A percentile compares a stretch with the other conserved stretches of the same genome.
Evolutionary conservation across 2,113 vertebrate genomes (phyloP).

Genomic region (Mesitornis unicolor): DNA sequence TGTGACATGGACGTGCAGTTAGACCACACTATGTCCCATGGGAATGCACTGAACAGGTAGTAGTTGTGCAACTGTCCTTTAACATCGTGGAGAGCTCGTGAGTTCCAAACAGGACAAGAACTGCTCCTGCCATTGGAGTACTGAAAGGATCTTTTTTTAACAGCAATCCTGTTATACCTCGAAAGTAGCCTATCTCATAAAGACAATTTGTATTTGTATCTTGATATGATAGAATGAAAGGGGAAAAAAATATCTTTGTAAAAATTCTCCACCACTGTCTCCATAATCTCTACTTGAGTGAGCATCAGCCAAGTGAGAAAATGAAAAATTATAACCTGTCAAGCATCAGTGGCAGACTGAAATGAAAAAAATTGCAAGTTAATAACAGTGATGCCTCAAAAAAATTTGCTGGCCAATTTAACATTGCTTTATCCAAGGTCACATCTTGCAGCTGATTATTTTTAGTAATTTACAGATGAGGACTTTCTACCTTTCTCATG

Average conservation of each 20-base stretch:
- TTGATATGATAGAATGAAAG: conserved; percentile 46
- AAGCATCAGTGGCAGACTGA: conserved; percentile 85
- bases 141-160: not conserved
- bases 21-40: not conserved
- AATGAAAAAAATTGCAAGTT: conserved; percentile 87
- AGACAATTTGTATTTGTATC: conserved; percentile 15
- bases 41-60: rapidly evolving
- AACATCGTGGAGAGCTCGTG: not conserved
- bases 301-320: conserved; percentile 83
- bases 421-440: conserved; percentile 83
- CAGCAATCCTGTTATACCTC: not conserved
- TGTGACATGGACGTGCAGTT: not conserved
- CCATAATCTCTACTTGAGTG: conserved; percentile 86
- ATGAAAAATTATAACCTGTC: conserved; percentile 89
- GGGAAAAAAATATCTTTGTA: conserved; percentile 70
- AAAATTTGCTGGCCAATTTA: conserved; percentile 83
- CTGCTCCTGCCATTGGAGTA: not conserved
- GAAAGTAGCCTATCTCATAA: conserved; percentile 1
- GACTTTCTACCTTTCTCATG: conserved; percentile 41
- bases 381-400: conserved; percentile 80
- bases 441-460: conserved; percentile 75
- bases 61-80: not conserved
- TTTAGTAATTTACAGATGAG: conserved; percentile 75
- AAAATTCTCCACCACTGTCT: conserved; percentile 76
- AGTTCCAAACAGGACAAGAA: not conserved